Evolutionary conservation across 2,888 invertebrate genomes (phyloP).

Genomic region (Ligdia adustata): DNA sequence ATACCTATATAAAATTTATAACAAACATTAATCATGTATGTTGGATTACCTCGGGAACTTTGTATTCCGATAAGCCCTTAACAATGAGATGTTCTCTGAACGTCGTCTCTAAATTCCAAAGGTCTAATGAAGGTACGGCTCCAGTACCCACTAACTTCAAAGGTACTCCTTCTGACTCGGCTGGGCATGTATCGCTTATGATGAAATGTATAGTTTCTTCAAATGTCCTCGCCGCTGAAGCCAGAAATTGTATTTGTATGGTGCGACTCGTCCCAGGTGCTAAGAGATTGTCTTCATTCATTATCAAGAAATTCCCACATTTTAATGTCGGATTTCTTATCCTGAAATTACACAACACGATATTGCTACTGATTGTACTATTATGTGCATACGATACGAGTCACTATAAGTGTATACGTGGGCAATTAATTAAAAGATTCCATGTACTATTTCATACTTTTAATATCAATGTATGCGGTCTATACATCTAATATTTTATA

Average conservation of each 20-base stretch:
- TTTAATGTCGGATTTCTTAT: conserved; percentile 66
- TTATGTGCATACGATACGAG: too few relatives aligned
- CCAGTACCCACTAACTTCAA: conserved; percentile 79
- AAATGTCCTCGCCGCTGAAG: conserved; percentile 60
- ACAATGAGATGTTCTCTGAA: conserved; percentile 85
- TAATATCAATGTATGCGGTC: too few relatives aligned
- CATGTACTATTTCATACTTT: too few relatives aligned
- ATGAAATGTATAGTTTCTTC: conserved; percentile 73
- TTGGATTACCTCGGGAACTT: conserved; percentile 67
- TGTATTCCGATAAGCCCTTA: conserved; percentile 76
- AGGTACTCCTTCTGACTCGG: conserved; percentile 75
- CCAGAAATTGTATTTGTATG: conserved; percentile 69
- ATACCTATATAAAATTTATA: neutral
- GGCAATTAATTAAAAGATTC: too few relatives aligned
- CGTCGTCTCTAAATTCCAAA: conserved; percentile 82
- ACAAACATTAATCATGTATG: neutral
- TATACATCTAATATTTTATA: too few relatives aligned
- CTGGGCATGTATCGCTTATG: conserved; percentile 75
- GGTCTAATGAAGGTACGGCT: conserved; percentile 82
- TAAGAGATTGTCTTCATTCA: conserved; percentile 74
- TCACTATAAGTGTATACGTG: too few relatives aligned
- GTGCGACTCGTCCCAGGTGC: conserved; percentile 72
- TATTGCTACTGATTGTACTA: too few relatives aligned
- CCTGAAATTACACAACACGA: too few relatives aligned
- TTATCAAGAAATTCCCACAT: conserved; percentile 73